Evolutionary conservation across 2,888 invertebrate species (phyloP), one percentile per base, ranked within the genome.

Genomic region (Cacoxenus indagator): DNA sequence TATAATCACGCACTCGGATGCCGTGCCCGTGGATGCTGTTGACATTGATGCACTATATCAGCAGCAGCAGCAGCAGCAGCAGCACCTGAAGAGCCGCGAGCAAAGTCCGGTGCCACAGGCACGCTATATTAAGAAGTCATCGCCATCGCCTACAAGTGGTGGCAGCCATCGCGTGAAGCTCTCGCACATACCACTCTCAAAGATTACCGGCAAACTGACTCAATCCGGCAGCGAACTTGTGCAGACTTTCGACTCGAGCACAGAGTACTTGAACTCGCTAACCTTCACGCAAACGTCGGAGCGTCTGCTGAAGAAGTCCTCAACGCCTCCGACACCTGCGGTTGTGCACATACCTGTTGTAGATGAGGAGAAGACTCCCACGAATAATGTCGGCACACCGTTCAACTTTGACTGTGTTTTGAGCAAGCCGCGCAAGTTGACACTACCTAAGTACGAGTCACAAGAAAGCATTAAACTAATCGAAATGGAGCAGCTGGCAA

Each of bases 1-100:
- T 72, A 89, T 91, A 78, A 87, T 91, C 70, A 90, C 90, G 27
- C 90, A 90, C 75, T 86, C 90, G 9, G 90, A 90, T 59, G 85
- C 88, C 5, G 85, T 77, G 76, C 86, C 79, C 26, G 86, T 85
- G 55, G 83, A 84, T 51, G 81, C 84, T 0, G 76, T 86, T 29
- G 84, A 86, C 70, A 82, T 84, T 57, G 84, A 86, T 54, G 86
- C 85, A 55, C 73, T 87, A 68, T 83, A 84, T 65, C 78, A 81
- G 11, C 78, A 76, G n/a, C 75, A 76, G 11, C 77, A 71, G 46
- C 71, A 69, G 45, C 67, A 70, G 26, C 64, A 57, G 57, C 70
- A 22, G 0, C 46, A 65, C 4, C n/a, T 17, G 0, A 69, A 69
- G 29, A 45, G 67, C 45, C 67, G 65, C 14, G 55, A 70, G 70